These are phyloP conservation scores for Xiphophorus hellerii DNA, from an alignment of 2,113 vertebrate genomes.

Conservation along the genomic window DNA sequence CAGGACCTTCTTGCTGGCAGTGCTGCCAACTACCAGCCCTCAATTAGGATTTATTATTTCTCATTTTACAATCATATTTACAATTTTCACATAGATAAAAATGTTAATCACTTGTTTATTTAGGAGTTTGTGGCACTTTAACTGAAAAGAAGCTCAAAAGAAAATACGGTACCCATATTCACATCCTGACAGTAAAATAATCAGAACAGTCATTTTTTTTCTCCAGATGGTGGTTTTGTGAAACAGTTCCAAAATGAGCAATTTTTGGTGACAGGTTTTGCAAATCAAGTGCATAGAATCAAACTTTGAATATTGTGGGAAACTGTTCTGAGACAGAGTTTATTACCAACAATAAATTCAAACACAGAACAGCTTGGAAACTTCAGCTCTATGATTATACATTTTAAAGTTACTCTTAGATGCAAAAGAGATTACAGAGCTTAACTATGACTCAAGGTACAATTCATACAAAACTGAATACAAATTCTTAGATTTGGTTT, in stretches of 20 bases:
- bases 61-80: not conserved
- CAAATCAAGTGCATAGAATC: slow-evolving; percentile 54
- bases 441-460: not conserved
- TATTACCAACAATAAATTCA: not conserved
- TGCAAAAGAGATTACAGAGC: not conserved
- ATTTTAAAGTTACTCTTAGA: not conserved
- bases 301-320: slow-evolving; percentile 46
- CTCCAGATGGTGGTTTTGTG: slow-evolving; percentile 19
- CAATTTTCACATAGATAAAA: not conserved
- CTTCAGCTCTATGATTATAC: not conserved
- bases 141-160: too few relatives aligned
- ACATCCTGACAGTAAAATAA: not conserved
- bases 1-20: not conserved
- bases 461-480: not conserved
- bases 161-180: not conserved
- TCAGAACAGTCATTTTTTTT: not conserved
- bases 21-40: not conserved
- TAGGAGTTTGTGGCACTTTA: not conserved
- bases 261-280: slow-evolving; percentile 45
- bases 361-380: not conserved
- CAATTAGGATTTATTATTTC: not conserved
- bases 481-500: not conserved
- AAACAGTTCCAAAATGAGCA: slow-evolving; percentile 8
- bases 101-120: not conserved
- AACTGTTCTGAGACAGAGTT: not conserved